A percentile compares a stretch with the other conserved stretches of the same genome.
Conservation (phyloP, 2,797 vertebrate genomes). For the Arrhamphus sclerolepis region DNA sequence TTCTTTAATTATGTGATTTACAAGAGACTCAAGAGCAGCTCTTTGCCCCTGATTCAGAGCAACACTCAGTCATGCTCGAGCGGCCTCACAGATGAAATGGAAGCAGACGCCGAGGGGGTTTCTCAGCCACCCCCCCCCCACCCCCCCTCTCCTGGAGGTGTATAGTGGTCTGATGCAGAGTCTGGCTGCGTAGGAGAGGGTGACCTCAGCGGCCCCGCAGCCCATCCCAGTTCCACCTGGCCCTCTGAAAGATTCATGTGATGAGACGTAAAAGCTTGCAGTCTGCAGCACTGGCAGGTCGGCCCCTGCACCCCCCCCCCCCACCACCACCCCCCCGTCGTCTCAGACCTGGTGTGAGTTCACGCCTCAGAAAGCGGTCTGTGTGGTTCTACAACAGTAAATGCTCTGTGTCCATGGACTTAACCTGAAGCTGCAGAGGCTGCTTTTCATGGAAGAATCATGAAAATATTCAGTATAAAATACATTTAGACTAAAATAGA, state of each 20-base stretch:
- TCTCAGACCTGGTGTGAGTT: constrained; percentile 2
- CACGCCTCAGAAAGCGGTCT: not conserved
- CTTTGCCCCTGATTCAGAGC: constrained; percentile 33
- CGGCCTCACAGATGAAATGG: constrained; percentile 61
- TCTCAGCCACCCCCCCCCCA: no score
- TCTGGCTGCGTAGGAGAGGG: constrained; percentile 34
- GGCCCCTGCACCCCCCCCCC: constrained; percentile 8
- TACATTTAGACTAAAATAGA: no score
- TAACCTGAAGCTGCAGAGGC: not conserved
- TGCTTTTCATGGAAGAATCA: no score
- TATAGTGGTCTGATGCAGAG: constrained; percentile 5
- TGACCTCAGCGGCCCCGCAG: constrained; percentile 29
- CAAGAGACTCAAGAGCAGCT: constrained; percentile 21
- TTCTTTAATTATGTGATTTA: constrained; percentile 39
- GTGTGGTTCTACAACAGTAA: not conserved
- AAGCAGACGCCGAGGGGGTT: constrained; percentile 55
- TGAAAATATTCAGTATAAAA: no score
- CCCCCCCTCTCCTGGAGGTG: constrained; percentile 1
- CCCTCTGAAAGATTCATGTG: constrained; percentile 71
- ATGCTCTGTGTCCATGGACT: no score
- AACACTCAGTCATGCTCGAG: constrained; percentile 62
- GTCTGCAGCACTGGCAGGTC: constrained; percentile 21
- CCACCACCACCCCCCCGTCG: no score
- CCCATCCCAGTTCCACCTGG: constrained; percentile 30
- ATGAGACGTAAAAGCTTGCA: constrained; percentile 54